Base-by-base conservation (phyloP, 2,797 vertebrate species). In the Scolopax bukidnonensis region DNA sequence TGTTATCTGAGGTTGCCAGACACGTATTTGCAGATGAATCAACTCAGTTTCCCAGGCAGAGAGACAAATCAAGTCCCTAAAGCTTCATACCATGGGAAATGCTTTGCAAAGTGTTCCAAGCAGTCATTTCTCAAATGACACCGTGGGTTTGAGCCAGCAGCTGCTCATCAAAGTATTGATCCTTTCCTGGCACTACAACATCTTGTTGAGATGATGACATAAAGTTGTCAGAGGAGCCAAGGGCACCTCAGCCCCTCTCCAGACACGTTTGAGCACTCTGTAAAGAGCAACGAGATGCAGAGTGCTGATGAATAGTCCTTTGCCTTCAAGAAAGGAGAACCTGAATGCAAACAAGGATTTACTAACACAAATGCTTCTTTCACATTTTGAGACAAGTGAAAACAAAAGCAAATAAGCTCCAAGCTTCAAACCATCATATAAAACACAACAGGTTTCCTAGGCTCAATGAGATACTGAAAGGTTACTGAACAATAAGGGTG, bases 131-230 rank as follows among this genome's bases (percentile, higher is more conserved):
- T 79, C 77, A 82, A 88, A 84, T 63, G 84, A 64, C 38, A 87
- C 36, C 0, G 1, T n/a, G 53, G 60, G 40, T 94, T 93, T 82
- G 77, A 95, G 88, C 64, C 74, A 90, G 78, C 68, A 87, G 32
- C 48, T 93, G 36, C 86, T 89, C 83, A 82, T 87, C 70, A 79
- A 91, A 79, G 56, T 89, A 96, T 77, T 60, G 95, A 95, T 96
- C 88, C 78, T 92, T 92, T 89, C 51, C 56, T 86, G 85, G 94
- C 83, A 40, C 61, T 83, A 69, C 32, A 89, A 50, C 7, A 50
- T 50, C 93, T 88, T 89, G 59, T 48, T 92, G 84, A 84, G 78
- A 74, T 48, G 64, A 92, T 60, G 83, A 81, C 59, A 82, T 73
- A 61, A 73, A 24, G 12, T 80, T 95, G 80, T 50, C 57, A 90